Evolutionary conservation across 2,888 invertebrate species (phyloP).

Genomic region (Ceraclea dissimilis): DNA sequence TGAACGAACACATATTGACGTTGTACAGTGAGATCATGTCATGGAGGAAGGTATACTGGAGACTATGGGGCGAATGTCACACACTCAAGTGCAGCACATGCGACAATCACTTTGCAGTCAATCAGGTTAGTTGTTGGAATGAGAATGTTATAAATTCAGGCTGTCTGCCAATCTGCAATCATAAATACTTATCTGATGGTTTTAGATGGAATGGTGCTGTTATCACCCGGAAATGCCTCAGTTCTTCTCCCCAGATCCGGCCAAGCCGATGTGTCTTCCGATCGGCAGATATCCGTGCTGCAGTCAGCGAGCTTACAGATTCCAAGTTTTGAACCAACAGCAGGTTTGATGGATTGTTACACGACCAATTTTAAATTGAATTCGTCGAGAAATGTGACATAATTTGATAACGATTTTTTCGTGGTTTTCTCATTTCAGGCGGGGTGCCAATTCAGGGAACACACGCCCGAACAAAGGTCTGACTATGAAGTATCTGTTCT

Average conservation of each 20-base stretch:
- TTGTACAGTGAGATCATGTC: conserved; percentile 71
- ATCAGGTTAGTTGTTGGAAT: conserved; percentile 41
- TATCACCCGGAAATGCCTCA: conserved; percentile 73
- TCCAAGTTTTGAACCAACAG: conserved; percentile 61
- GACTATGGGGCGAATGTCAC: conserved; percentile 87
- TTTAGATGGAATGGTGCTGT: conserved; percentile 71
- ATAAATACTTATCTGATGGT: not conserved
- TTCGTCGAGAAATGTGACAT: too few species aligned
- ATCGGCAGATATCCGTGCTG: conserved; percentile 82
- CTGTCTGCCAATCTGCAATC: too few species aligned
- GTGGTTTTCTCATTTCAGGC: too few species aligned
- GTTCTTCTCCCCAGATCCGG: conserved; percentile 63
- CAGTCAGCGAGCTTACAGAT: conserved; percentile 75
- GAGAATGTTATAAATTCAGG: too few species aligned
- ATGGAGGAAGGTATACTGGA: conserved; percentile 92
- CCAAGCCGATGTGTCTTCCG: conserved; percentile 56
- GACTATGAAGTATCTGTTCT: conserved; percentile 61
- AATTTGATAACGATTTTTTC: too few species aligned
- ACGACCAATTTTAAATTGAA: conserved; percentile 26
- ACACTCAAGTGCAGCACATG: conserved; percentile 76
- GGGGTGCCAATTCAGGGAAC: conserved; percentile 71
- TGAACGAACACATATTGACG: conserved; percentile 70
- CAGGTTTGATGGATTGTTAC: conserved; percentile 42
- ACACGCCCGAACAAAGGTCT: conserved; percentile 55
- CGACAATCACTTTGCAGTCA: conserved; percentile 66